These are phyloP conservation scores for Aricia agestis DNA, from an alignment of 1,140 invertebrate genomes.

Conservation along the genomic window DNA sequence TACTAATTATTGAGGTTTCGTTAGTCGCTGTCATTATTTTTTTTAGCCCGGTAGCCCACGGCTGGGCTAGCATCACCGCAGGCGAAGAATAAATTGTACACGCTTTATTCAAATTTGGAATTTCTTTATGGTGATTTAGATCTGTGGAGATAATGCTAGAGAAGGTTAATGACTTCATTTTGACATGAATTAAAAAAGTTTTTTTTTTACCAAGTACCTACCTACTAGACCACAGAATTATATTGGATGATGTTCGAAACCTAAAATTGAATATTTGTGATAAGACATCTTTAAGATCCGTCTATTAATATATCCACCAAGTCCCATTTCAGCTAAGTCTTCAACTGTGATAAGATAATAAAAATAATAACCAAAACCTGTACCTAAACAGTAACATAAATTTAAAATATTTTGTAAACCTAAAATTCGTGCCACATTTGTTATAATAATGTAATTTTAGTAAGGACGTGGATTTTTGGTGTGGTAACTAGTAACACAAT, in stretches of 20 bases:
- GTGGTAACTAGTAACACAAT: background rate
- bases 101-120: background rate
- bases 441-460: background rate
- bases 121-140: background rate
- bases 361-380: no score
- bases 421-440: no score
- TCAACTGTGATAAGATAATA: no score
- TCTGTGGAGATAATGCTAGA: background rate
- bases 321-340: no score
- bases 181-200: background rate
- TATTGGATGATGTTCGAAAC: no score
- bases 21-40: conserved; percentile 20
- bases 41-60: conserved; percentile 22
- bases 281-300: no score
- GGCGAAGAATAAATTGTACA: conserved; percentile 3
- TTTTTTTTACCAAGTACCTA: no score
- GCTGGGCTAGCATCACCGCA: conserved; percentile 21
- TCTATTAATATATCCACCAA: no score
- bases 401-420: no score
- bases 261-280: no score
- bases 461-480: background rate
- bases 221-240: no score
- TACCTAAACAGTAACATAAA: no score
- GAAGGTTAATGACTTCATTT: background rate
- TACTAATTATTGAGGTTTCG: conserved; percentile 13